A percentile compares a stretch with the other conserved stretches of the same genome.
Evolutionary conservation across 2,888 invertebrate genomes (phyloP).

Genomic region (Phaedon cochleariae): DNA sequence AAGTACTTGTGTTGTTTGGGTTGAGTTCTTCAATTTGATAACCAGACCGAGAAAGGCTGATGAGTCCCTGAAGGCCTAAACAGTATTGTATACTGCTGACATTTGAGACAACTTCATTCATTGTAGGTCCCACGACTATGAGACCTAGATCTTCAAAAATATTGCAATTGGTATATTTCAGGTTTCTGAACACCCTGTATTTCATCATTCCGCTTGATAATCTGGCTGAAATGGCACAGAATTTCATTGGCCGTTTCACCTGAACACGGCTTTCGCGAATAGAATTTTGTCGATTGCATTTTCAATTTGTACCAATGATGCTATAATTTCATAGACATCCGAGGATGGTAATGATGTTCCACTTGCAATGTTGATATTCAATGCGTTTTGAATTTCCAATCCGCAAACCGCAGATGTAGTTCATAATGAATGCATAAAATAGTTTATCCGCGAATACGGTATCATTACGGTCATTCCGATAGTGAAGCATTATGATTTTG

Average conservation of each 20-base stretch:
- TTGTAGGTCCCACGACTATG: no score
- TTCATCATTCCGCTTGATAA: no score
- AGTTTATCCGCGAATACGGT: slow-evolving; percentile 24
- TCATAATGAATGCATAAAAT: slow-evolving; percentile 33
- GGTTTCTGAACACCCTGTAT: neutral
- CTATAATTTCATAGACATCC: neutral
- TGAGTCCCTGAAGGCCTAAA: no score
- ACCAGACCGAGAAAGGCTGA: no score
- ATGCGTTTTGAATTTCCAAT: neutral
- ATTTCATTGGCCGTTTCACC: neutral
- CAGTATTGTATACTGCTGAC: no score
- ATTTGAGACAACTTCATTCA: no score
- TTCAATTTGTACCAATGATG: neutral
- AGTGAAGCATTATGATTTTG: neutral
- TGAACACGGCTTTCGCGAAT: neutral
- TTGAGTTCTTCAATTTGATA: no score
- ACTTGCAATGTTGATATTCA: neutral
- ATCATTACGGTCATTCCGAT: neutral
- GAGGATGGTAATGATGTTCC: neutral
- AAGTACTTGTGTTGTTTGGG: no score
- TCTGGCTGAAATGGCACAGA: neutral
- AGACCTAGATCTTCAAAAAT: no score
- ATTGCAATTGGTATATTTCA: no score
- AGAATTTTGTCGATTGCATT: neutral
- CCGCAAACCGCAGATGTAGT: slow-evolving; percentile 14